Percentiles rank a stretch among this genome's conserved stretches.
Evolutionary conservation across 2,888 invertebrate genomes (phyloP).

Genomic region (Tipula helvola): DNA sequence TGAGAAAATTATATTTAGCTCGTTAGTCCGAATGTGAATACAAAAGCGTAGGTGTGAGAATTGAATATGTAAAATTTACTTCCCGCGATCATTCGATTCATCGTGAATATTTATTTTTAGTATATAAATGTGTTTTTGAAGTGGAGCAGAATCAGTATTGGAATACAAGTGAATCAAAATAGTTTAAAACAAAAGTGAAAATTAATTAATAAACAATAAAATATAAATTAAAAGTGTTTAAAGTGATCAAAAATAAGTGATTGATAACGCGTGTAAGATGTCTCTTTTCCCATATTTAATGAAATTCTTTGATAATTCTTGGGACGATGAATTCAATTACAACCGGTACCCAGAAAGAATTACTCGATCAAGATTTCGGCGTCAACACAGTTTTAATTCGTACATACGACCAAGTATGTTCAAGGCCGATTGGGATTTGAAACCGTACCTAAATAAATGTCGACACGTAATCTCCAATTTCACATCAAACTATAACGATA

Average conservation of each 20-base stretch:
- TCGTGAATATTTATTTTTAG: not conserved
- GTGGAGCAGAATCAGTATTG: not conserved
- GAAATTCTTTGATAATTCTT: not conserved
- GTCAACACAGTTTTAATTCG: not conserved
- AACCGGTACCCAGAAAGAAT: not conserved
- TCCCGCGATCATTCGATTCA: not conserved
- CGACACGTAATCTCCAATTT: not conserved
- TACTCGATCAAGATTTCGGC: not conserved
- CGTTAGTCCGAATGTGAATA: not conserved
- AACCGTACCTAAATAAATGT: not conserved
- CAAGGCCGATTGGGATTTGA: not conserved
- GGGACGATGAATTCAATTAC: not conserved
- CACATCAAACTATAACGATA: slow-evolving; percentile 24
- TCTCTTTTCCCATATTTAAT: not conserved
- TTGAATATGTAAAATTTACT: not conserved
- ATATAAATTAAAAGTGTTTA: not conserved
- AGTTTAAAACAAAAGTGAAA: not conserved
- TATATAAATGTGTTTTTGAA: not conserved
- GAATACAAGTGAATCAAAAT: not conserved
- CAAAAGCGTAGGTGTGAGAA: not conserved
- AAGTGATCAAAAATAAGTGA: not conserved
- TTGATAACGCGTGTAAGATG: not conserved
- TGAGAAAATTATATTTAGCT: not conserved
- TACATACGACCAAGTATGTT: not conserved
- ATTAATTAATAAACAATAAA: not conserved